phyloP scores from a whole-genome alignment of 1,140 invertebrate genomes.

The Meteorus sp. region DNA sequence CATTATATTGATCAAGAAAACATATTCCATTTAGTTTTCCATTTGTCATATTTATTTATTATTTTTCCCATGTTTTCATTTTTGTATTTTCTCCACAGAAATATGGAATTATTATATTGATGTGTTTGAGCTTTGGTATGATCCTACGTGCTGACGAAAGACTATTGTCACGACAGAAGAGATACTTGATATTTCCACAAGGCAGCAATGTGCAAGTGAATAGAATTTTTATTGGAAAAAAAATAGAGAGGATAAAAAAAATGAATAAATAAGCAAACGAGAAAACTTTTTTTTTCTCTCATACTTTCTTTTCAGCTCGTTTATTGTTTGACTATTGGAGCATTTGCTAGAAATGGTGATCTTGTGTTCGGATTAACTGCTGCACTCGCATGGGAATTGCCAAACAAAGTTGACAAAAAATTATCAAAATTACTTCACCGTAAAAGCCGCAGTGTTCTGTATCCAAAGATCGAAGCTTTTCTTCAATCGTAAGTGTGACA shows the following conservation, averaged over 20 bases:
- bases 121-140: conserved; percentile 7
- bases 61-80: neutral
- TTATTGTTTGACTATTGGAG: conserved; percentile 55
- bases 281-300: too few species aligned
- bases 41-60: conserved; percentile 7
- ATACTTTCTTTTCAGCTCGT: conserved; percentile 46
- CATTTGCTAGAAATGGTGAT: conserved; percentile 45
- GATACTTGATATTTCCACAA: conserved; percentile 53
- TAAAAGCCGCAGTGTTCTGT: conserved; percentile 47
- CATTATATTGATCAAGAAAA: too few species aligned
- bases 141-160: conserved; percentile 19
- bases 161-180: conserved; percentile 46
- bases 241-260: too few species aligned
- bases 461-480: conserved; percentile 56
- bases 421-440: conserved; percentile 47
- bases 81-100: conserved; percentile 2
- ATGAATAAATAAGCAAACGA: too few species aligned
- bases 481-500: conserved; percentile 51
- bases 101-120: neutral
- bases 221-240: conserved; percentile 19
- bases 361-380: conserved; percentile 55
- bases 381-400: conserved; percentile 57
- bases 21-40: too few species aligned
- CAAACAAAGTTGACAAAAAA: conserved; percentile 49
- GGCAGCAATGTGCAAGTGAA: conserved; percentile 54